Conservation (phyloP, 2,797 vertebrate species). For the Carduelis carduelis region DNA sequence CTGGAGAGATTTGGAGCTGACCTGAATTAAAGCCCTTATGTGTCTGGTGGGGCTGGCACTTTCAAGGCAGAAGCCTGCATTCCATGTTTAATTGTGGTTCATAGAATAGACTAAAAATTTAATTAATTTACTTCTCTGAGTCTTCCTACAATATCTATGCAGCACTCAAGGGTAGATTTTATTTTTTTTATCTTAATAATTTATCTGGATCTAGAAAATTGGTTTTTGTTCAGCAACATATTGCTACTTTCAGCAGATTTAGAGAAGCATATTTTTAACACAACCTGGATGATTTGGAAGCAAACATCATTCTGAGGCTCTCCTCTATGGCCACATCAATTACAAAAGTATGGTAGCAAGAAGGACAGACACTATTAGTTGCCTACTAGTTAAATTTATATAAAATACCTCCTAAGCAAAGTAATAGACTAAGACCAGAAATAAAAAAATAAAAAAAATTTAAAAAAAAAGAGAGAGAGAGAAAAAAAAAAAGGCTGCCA, state of each 20-base stretch:
- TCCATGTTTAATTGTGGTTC: background rate
- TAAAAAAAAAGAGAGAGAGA: too few species aligned
- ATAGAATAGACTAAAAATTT: background rate
- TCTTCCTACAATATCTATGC: background rate
- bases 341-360: background rate
- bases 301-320: background rate
- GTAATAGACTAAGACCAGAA: background rate
- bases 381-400: background rate
- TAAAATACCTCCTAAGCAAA: background rate
- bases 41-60: background rate
- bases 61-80: background rate
- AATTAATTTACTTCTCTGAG: background rate
- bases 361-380: background rate
- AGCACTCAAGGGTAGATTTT: background rate
- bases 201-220: background rate
- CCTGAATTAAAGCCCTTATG: background rate
- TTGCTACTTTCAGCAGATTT: background rate
- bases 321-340: background rate
- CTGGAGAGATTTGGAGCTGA: background rate
- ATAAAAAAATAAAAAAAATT: fast-evolving
- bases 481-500: background rate
- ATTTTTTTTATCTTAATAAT: background rate
- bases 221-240: background rate
- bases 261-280: background rate
- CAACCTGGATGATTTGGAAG: background rate